Percentiles rank a stretch among this genome's conserved stretches.
Conservation (phyloP, 2,113 vertebrate species). For the Oriolus oriolus region DNA sequence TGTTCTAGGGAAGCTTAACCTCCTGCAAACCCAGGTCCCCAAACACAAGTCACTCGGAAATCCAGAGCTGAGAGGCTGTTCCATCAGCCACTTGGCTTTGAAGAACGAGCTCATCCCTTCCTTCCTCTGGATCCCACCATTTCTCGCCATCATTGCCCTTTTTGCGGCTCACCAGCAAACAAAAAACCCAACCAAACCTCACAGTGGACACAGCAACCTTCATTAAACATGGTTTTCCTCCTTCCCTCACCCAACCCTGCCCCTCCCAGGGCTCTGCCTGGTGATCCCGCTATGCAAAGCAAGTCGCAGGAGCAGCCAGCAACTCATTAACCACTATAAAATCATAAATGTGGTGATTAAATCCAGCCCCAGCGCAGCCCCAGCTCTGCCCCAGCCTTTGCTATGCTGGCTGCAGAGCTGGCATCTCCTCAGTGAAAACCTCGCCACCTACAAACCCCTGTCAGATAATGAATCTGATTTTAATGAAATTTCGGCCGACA, state of each 20-base stretch:
- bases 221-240: not conserved
- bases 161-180: not conserved
- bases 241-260: not conserved
- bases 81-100: not conserved
- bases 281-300: not conserved
- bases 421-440: not conserved
- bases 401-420: not conserved
- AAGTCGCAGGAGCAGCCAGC: not conserved
- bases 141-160: fast-evolving
- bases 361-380: not conserved
- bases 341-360: not conserved
- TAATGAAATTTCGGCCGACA: not conserved
- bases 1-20: not conserved
- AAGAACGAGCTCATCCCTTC: not conserved
- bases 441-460: not conserved
- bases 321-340: not conserved
- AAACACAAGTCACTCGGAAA: not conserved
- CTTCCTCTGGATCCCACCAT: not conserved
- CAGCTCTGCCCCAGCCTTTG: not conserved
- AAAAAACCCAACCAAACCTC: not conserved
- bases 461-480: slow-evolving; percentile 13
- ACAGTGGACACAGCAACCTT: not conserved
- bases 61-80: not conserved
- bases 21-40: not conserved
- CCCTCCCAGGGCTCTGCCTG: not conserved